Evolutionary conservation across 1,140 invertebrate species (phyloP).

Genomic region (Listronotus oregonensis): DNA sequence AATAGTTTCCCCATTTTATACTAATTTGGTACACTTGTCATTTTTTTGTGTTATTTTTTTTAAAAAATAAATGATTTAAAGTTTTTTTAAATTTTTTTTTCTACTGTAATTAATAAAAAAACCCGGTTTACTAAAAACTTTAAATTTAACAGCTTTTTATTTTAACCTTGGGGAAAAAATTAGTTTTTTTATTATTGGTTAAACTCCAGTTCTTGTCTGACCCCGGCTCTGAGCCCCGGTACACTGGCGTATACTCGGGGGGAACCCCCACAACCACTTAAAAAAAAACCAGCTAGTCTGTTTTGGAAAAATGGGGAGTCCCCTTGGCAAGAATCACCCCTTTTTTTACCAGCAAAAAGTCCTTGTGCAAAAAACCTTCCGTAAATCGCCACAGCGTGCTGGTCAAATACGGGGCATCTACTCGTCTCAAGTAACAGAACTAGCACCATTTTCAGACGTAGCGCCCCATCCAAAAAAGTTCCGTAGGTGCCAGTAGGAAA

Average conservation of each 20-base stretch:
- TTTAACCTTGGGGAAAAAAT: too few species aligned
- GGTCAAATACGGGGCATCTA: constrained; percentile 23
- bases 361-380: constrained; percentile 49
- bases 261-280: constrained; percentile 44
- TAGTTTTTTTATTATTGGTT: too few species aligned
- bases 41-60: too few species aligned
- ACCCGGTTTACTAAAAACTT: too few species aligned
- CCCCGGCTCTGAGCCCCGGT: constrained; percentile 24
- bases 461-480: constrained; percentile 52
- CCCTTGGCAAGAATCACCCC: constrained; percentile 65
- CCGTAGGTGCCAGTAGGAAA: constrained; percentile 27
- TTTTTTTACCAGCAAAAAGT: constrained; percentile 53
- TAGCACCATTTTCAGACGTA: constrained; percentile 26
- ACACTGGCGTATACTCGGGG: constrained; percentile 39
- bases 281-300: constrained; percentile 61
- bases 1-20: too few species aligned
- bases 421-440: constrained; percentile 15
- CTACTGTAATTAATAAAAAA: too few species aligned
- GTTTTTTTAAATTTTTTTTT: too few species aligned
- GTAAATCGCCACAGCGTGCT: constrained; percentile 20
- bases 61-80: too few species aligned
- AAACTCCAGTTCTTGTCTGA: constrained; percentile 18
- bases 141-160: too few species aligned
- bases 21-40: too few species aligned
- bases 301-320: constrained; percentile 64